A percentile compares a stretch with the other conserved stretches of the same genome.
Conservation (phyloP, 2,797 vertebrate species). For the Melanotaenia parkinsoni region DNA sequence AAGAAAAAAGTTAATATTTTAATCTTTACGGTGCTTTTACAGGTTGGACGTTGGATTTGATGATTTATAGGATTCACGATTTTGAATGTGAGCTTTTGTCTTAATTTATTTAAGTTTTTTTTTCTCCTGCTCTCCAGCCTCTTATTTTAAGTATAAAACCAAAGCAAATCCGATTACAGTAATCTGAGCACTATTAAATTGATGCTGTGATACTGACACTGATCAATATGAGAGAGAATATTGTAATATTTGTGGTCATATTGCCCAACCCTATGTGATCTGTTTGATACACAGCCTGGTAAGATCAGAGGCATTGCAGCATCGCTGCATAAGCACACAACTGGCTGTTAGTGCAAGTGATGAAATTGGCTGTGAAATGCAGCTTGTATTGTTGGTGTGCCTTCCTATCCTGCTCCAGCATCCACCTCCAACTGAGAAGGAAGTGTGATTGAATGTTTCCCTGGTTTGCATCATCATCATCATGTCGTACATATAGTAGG, state of each 20-base stretch:
- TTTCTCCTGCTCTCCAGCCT: constrained; percentile 19
- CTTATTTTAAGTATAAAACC: constrained; percentile 27
- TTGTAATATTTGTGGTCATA: constrained; percentile 70
- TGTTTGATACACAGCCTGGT: constrained; percentile 66
- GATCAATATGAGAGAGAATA: constrained; percentile 68
- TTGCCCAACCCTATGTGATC: constrained; percentile 65
- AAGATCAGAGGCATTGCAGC: constrained; percentile 73
- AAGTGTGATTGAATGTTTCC: constrained; percentile 79
- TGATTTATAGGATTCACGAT: constrained; percentile 22
- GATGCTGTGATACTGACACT: constrained; percentile 54
- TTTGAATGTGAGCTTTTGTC: constrained; percentile 13
- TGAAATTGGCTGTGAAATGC: constrained; percentile 76
- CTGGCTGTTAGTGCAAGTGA: constrained; percentile 67
- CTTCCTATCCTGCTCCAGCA: constrained; percentile 63
- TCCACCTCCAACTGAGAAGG: constrained; percentile 70
- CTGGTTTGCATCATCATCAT: constrained; percentile 79
- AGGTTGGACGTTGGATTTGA: constrained; percentile 16
- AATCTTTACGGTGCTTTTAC: constrained; percentile 7
- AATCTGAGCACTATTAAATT: constrained; percentile 31
- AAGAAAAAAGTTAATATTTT: constrained; percentile 5
- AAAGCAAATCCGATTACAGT: constrained; percentile 14
- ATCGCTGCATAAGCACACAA: constrained; percentile 54
- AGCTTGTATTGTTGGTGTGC: constrained; percentile 70
- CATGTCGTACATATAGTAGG: constrained; percentile 70
- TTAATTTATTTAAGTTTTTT: neutral